phyloP scores from a whole-genome alignment of 2,888 invertebrate species.

The Dasysyrphus albostriatus region DNA sequence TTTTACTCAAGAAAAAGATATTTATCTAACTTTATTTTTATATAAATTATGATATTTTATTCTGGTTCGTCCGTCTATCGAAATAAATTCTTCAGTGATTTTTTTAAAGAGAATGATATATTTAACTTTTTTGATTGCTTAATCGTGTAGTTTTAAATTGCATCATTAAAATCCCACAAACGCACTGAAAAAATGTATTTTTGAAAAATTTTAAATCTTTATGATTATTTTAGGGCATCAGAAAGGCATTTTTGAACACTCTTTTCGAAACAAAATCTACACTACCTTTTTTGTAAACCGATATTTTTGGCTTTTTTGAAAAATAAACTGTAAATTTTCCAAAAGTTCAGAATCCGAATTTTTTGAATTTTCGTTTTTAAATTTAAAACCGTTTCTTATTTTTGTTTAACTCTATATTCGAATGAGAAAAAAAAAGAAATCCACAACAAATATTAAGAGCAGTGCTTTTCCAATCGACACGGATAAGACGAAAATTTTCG shows the following conservation, averaged over 20 bases:
- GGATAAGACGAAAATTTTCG: constrained; percentile 19
- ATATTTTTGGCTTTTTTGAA: background rate
- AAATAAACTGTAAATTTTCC: background rate
- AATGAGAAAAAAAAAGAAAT: background rate
- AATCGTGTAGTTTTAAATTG: background rate
- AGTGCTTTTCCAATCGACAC: background rate
- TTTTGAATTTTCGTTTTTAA: constrained; percentile 12
- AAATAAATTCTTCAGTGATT: background rate
- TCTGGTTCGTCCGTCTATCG: background rate
- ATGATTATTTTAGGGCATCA: background rate
- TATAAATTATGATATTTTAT: background rate
- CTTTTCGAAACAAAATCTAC: background rate
- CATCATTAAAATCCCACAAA: background rate
- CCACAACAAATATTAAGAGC: constrained; percentile 3
- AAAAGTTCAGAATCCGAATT: constrained; percentile 21
- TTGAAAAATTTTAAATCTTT: background rate
- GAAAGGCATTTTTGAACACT: background rate
- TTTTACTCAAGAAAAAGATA: background rate
- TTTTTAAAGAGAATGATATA: background rate
- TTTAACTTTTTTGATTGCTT: background rate
- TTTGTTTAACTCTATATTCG: background rate
- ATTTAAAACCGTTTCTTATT: constrained; percentile 18
- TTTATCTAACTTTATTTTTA: no score
- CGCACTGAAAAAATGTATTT: background rate
- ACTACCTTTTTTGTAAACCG: constrained; percentile 6